phyloP scores from a whole-genome alignment of 2,113 vertebrate species.

The Prochilodus magdalenae region DNA sequence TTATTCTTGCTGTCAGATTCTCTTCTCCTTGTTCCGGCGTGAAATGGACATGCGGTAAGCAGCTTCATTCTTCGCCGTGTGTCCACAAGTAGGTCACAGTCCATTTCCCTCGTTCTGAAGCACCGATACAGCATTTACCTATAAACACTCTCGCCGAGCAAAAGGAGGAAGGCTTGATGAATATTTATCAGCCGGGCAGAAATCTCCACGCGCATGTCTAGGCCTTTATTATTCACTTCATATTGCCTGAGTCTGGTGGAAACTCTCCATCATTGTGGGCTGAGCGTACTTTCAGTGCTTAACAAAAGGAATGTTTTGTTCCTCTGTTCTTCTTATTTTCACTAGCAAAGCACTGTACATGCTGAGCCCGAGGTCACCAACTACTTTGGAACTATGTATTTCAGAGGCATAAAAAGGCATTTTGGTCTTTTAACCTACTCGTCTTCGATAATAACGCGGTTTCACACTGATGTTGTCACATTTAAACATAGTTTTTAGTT shows the following conservation, averaged over 20 bases:
- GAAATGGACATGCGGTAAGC: constrained; percentile 21
- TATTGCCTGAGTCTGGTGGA: constrained; percentile 8
- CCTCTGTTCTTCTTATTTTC: neutral
- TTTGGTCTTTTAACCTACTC: no score
- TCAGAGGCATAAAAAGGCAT: no score
- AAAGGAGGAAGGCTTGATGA: constrained; percentile 19
- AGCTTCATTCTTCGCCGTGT: constrained; percentile 21
- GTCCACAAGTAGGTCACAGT: constrained; percentile 28
- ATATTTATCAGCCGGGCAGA: constrained; percentile 27
- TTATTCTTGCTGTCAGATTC: constrained; percentile 16
- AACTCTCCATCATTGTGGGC: constrained; percentile 10
- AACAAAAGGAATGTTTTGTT: neutral
- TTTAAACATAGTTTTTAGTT: no score
- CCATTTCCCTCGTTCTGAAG: constrained; percentile 24
- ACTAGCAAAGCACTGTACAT: neutral
- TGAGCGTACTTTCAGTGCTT: neutral
- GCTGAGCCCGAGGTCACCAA: neutral
- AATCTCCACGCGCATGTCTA: neutral
- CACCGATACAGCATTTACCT: constrained; percentile 37
- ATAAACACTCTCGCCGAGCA: constrained; percentile 10
- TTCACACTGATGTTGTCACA: no score
- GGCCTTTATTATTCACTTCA: constrained; percentile 11
- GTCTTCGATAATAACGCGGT: no score
- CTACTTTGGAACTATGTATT: neutral
- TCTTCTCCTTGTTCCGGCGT: constrained; percentile 23